Evolutionary conservation across 2,888 invertebrate genomes (phyloP), one percentile per base, ranked within the genome.

Genomic region (Troides helena): DNA sequence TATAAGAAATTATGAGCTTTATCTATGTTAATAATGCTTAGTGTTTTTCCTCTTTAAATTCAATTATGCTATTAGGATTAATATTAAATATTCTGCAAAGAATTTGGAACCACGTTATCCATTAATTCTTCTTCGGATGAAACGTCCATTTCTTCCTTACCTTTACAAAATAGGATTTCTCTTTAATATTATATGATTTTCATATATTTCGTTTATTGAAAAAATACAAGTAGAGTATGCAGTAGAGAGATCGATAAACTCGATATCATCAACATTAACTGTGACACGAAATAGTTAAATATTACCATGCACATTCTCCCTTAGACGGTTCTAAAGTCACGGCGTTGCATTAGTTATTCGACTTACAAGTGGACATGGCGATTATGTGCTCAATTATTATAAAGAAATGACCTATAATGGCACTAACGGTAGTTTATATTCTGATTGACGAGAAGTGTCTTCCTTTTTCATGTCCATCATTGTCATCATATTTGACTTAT

Each of bases 381-480:
- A 61, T 68, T 68, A 71, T 73, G 73, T 72, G 73, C 67, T 67
- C 72, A 71, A 72, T 77, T 76, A 75, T 77, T 75, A 76, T 76
- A 75, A 74, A 75, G 71, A 76, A 79, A 78, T 78, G 76, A 74
- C 72, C 73, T 72, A 46, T 77, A 76, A 77, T 76, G 69, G 73
- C 72, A 56, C 57, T n/a, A 43, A 63, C 14, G 43, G n/a, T 17
- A 25, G 61, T 65, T 65, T 61, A 12, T 25, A 30, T 59, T 39
- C n/a, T 6, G 4, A 53, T 53, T 53, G 10, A 1, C n/a, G 43
- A 21, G 10, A 1, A 25, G 43, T 14, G 25, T 21, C 23, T 14
- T n/a, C 25, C n/a, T 50, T 68, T 59, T 62, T 30, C 30, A 25
- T 68, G 62, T 68, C 63, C 14, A 63, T 23, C 18, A 68, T 23